Percentiles rank a stretch among this genome's conserved stretches.
These are phyloP conservation scores for Corapipo altera DNA, from an alignment of 2,113 vertebrate genomes.

Conservation along the genomic window DNA sequence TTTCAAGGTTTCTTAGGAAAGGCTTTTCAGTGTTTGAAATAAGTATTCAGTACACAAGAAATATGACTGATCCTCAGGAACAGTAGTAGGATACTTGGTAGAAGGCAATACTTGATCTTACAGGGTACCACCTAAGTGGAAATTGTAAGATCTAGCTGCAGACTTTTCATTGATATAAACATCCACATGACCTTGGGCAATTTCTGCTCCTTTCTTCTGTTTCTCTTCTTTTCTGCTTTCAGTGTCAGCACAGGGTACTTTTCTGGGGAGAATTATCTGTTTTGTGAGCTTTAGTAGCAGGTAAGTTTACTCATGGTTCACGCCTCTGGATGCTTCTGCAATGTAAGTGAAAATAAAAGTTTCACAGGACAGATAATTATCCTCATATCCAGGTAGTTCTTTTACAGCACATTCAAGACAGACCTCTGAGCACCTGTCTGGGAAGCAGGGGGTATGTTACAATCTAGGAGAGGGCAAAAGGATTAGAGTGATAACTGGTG, in stretches of 20 bases:
- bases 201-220: background rate
- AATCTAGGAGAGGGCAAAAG: background rate
- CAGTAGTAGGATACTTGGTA: background rate
- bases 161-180: background rate
- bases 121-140: background rate
- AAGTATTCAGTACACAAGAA: background rate
- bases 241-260: background rate
- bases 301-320: background rate
- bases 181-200: rapidly evolving
- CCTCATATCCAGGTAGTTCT: background rate
- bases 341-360: background rate
- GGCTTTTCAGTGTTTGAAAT: background rate
- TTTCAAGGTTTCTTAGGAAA: background rate
- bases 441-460: background rate
- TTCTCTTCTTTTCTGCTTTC: background rate
- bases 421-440: background rate
- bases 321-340: background rate
- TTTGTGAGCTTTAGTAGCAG: background rate
- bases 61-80: background rate
- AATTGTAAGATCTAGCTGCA: background rate
- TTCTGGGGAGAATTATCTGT: background rate
- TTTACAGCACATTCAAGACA: background rate
- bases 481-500: background rate
- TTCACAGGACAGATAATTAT: background rate
- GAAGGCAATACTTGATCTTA: background rate